These are phyloP conservation scores for Oceanodroma leucorhoa DNA, from an alignment of 2,797 vertebrate genomes.

Conservation along the genomic window DNA sequence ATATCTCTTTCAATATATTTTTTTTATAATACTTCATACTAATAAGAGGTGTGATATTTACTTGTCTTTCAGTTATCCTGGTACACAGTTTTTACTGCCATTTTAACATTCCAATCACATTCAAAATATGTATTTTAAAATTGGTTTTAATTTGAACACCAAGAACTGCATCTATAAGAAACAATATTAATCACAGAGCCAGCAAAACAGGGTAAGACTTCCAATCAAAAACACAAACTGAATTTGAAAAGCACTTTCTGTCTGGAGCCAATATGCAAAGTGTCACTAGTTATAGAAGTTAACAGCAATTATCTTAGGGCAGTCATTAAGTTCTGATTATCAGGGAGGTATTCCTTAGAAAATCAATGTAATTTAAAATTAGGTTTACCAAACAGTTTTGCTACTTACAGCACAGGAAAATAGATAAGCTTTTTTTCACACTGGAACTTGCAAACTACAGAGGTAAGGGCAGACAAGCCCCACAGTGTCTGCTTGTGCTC, in stretches of 20 bases:
- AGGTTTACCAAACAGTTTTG: constrained; percentile 21
- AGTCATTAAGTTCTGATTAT: constrained; percentile 48
- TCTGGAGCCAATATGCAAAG: constrained; percentile 7
- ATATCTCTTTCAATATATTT: neutral
- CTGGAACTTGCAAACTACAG: neutral
- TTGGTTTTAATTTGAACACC: neutral
- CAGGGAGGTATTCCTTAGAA: constrained; percentile 30
- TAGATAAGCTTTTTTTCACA: neutral
- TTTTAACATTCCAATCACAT: neutral
- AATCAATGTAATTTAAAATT: constrained; percentile 38
- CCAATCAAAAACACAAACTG: constrained; percentile 21
- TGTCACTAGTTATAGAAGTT: constrained; percentile 32
- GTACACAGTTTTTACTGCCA: neutral
- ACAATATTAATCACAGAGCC: neutral
- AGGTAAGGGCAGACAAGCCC: neutral
- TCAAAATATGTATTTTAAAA: neutral
- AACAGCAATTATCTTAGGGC: constrained; percentile 46
- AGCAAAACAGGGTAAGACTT: neutral
- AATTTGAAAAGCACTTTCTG: constrained; percentile 21
- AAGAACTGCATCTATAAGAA: neutral
- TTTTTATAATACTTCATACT: neutral
- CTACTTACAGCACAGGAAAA: neutral
- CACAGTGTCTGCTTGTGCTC: neutral
- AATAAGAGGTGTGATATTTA: neutral
- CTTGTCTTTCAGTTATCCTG: neutral